Percentiles rank a stretch among this genome's conserved stretches.
Conservation (phyloP, 2,113 vertebrate genomes). For the Xyrauchen texanus region DNA sequence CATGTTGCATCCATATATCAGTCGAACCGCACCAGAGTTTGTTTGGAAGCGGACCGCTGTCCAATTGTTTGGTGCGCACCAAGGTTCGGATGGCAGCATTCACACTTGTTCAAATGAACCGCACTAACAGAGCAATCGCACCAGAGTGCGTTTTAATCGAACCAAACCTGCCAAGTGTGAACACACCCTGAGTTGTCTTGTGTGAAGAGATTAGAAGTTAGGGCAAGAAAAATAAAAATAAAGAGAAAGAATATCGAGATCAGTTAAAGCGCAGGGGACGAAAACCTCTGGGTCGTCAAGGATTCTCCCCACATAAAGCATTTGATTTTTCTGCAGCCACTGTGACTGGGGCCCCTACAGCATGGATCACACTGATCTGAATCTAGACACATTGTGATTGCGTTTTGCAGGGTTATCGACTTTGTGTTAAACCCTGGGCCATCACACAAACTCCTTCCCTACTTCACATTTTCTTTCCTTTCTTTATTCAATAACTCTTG, state of each 20-base stretch:
- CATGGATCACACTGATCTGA: slow-evolving; percentile 62
- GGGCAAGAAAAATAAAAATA: not conserved
- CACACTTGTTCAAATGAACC: too few relatives aligned
- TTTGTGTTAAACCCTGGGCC: slow-evolving; percentile 66
- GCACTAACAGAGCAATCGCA: too few relatives aligned
- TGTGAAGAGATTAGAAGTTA: not conserved
- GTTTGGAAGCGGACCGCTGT: too few relatives aligned
- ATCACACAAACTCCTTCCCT: slow-evolving; percentile 54
- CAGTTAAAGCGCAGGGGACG: not conserved
- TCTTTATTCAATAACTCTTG: slow-evolving; percentile 35
- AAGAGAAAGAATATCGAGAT: not conserved
- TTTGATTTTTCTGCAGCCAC: slow-evolving; percentile 50
- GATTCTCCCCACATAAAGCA: slow-evolving; percentile 53
- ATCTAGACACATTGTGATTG: slow-evolving; percentile 66
- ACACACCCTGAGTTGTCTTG: not conserved
- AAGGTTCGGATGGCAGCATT: too few relatives aligned
- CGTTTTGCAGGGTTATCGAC: slow-evolving; percentile 66
- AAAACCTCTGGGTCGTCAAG: slow-evolving; percentile 13
- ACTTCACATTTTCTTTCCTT: slow-evolving; percentile 26
- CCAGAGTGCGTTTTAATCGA: too few relatives aligned
- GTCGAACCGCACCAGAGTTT: too few relatives aligned
- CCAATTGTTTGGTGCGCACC: too few relatives aligned
- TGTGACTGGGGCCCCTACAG: slow-evolving; percentile 37
- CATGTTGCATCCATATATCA: too few relatives aligned
- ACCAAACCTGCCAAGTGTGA: too few relatives aligned